Evolutionary conservation across 2,113 vertebrate species (phyloP).

Genomic region (Labeo catla): DNA sequence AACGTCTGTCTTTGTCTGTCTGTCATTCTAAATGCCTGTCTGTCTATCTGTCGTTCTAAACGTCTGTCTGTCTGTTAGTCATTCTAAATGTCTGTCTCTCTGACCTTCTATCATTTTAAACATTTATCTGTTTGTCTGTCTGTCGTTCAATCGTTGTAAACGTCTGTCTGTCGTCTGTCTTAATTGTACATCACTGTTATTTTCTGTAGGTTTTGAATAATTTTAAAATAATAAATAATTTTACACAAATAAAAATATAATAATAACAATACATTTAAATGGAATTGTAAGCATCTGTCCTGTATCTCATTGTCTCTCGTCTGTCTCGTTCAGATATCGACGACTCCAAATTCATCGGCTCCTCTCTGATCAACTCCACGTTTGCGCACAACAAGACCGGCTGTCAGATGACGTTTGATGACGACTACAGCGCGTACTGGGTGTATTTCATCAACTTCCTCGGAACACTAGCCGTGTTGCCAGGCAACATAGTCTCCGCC

Average conservation of each 20-base stretch:
- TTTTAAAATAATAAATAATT: background rate
- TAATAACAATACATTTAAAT: background rate
- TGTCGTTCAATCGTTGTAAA: background rate
- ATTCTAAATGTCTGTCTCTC: too few species aligned
- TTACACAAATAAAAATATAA: background rate
- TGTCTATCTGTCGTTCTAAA: too few species aligned
- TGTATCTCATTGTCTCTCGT: background rate
- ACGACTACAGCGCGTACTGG: conserved; percentile 99
- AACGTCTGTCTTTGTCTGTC: too few species aligned
- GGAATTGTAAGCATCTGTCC: background rate
- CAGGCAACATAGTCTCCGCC: conserved; percentile 97
- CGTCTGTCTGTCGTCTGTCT: background rate
- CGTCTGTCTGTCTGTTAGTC: too few species aligned
- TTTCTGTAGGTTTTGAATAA: background rate
- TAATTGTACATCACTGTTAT: background rate
- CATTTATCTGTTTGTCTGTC: background rate
- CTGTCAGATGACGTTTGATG: conserved; percentile 95
- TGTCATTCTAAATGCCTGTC: too few species aligned
- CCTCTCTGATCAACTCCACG: conserved; percentile 86
- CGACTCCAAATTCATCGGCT: conserved; percentile 88
- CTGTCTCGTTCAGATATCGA: conserved; percentile 85
- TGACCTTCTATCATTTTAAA: too few species aligned
- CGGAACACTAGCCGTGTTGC: conserved; percentile 93
- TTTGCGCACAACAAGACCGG: conserved; percentile 91
- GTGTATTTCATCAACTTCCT: conserved; percentile 99